Conservation (phyloP, 2,113 vertebrate species). For the Cynoglossus semilaevis region DNA sequence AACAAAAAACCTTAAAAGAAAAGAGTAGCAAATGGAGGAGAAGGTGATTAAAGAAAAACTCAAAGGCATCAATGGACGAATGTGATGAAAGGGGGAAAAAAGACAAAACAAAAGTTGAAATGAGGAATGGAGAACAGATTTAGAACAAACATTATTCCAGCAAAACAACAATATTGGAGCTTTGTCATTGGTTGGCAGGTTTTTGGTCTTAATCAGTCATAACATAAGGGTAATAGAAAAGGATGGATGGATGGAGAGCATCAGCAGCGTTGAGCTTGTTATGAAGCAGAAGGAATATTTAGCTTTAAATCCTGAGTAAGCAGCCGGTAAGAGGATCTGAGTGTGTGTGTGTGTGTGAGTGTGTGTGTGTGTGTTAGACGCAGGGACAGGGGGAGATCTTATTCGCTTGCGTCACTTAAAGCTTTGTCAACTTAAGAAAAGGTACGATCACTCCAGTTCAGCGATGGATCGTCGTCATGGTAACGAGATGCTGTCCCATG, state of each 20-base stretch:
- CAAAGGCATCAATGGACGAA: not conserved
- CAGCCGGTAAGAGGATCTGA: conserved; percentile 60
- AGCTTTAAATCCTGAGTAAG: conserved; percentile 62
- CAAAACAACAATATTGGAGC: no score
- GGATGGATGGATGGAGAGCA: not conserved
- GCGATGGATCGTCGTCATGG: not conserved
- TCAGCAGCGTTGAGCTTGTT: conserved; percentile 33
- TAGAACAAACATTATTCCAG: not conserved
- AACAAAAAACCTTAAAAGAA: no score
- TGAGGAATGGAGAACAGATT: no score
- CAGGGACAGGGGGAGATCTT: not conserved
- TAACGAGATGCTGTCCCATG: not conserved
- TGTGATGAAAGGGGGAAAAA: not conserved
- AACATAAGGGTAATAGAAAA: no score
- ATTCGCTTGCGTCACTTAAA: not conserved
- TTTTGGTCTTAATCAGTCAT: no score
- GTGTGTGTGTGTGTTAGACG: not conserved
- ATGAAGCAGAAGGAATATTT: conserved; percentile 51
- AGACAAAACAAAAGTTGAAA: no score
- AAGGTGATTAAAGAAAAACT: not conserved
- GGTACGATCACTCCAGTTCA: not conserved
- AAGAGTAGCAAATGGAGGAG: not conserved
- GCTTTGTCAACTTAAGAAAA: not conserved
- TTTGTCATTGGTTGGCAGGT: no score
- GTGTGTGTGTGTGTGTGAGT: not conserved